Evolutionary conservation across 2,797 vertebrate genomes (phyloP), one percentile per base, ranked within the genome.

Genomic region (Orestias chungarensis): DNA sequence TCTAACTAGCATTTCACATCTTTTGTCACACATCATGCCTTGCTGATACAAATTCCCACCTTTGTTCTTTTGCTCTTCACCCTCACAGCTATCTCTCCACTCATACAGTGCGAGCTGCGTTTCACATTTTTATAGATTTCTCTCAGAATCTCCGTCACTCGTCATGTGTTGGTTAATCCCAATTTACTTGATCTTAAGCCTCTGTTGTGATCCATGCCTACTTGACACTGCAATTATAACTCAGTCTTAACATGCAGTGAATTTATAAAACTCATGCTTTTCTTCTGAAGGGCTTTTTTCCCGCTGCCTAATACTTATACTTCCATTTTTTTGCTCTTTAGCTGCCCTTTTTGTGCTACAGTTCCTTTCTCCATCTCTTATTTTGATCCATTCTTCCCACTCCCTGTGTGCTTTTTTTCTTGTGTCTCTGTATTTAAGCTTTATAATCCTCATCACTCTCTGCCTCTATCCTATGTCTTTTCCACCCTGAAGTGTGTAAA

Each of bases 361-460:
- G 72, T 42, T 74, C 35, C 23, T 70, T 68, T 76, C 62, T 79
- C 27, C n/a, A 27, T 70, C 43, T 73, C 55, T 71, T 77, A 82
- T 84, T 82, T 83, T 46, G 38, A 70, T 82, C 81, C 59, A 76
- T 84, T 84, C 73, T 86, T 75, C 79, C 46, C 57, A 71, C 72
- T 75, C 70, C 79, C 74, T 59, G 70, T 71, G 78, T 77, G 85
- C 82, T 73, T 82, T 79, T 76, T 80, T 29, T n/a, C n/a, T n/a
- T 14, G 77, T 79, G 84, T 87, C 85, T 84, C 85, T 90, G 89
- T 86, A 88, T 90, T 93, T 92, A 88, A 92, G 92, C 92, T 90
- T 92, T 89, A 89, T 93, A 93, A 93, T 93, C 90, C 90, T 90
- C 90, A 87, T 92, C 90, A 84, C 88, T 91, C 88, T 88, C 84